phyloP scores from a whole-genome alignment of 2,888 invertebrate species.

The Hemistola chrysoprasaria region DNA sequence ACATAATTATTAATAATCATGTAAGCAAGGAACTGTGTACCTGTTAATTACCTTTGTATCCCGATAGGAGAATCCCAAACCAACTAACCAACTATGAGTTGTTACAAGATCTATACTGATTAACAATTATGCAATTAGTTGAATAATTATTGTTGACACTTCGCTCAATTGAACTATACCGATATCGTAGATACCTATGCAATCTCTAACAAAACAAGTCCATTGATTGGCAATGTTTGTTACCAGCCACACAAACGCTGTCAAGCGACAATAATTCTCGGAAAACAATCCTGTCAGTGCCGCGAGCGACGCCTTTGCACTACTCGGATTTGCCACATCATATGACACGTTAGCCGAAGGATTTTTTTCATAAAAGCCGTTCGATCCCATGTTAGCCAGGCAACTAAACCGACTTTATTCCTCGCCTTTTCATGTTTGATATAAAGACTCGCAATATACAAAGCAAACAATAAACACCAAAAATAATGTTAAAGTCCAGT shows the following conservation, averaged over 20 bases:
- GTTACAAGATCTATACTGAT: no score
- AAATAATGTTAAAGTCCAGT: constrained; percentile 60
- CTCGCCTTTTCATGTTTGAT: constrained; percentile 26
- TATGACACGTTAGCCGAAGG: constrained; percentile 43
- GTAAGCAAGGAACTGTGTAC: no score
- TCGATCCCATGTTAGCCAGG: constrained; percentile 29
- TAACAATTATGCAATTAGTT: no score
- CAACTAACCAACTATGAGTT: no score
- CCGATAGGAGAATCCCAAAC: no score
- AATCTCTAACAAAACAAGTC: constrained; percentile 41
- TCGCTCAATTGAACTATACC: no score
- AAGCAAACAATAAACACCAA: constrained; percentile 56
- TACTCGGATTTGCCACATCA: constrained; percentile 62
- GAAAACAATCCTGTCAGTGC: constrained; percentile 62
- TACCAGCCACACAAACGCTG: constrained; percentile 46
- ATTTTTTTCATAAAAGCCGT: constrained; percentile 42
- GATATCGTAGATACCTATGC: no score
- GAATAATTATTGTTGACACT: no score
- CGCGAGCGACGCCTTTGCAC: constrained; percentile 43
- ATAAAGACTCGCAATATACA: constrained; percentile 43
- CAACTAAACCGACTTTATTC: constrained; percentile 21
- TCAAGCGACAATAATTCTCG: constrained; percentile 67
- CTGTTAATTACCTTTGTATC: no score
- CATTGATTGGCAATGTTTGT: constrained; percentile 54
- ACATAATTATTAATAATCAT: no score